Evolutionary conservation across 2,888 invertebrate genomes (phyloP).

Genomic region (Polyploca ridens): DNA sequence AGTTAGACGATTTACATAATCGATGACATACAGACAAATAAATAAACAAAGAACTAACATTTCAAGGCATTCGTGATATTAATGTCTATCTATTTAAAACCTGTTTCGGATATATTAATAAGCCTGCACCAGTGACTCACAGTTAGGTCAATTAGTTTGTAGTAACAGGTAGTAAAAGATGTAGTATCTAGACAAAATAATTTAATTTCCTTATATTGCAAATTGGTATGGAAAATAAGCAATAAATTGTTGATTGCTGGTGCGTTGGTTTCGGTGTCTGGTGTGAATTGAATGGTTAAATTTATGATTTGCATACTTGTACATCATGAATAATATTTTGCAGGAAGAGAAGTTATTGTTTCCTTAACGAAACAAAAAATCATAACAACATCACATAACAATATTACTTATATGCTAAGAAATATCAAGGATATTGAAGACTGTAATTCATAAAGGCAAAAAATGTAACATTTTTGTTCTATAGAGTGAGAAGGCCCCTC

Average conservation of each 20-base stretch:
- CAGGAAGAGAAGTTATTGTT: neutral
- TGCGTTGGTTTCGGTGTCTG: neutral
- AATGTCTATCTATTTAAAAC: slow-evolving; percentile 17
- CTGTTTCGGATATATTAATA: slow-evolving; percentile 2
- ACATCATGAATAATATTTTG: neutral
- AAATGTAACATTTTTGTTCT: slow-evolving; percentile 16
- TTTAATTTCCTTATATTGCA: slow-evolving; percentile 15
- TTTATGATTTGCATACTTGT: neutral
- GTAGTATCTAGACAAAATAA: slow-evolving; percentile 2
- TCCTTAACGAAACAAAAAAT: neutral
- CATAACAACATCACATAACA: too few relatives aligned
- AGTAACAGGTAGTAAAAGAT: neutral
- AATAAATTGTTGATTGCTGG: neutral
- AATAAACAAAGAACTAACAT: neutral
- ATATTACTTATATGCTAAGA: neutral
- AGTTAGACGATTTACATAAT: slow-evolving; percentile 8
- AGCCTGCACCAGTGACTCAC: slow-evolving; percentile 7
- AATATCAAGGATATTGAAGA: neutral
- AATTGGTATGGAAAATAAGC: neutral
- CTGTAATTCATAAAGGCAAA: too few relatives aligned
- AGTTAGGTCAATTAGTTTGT: slow-evolving; percentile 10
- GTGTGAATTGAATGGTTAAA: neutral
- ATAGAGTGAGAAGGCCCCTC: slow-evolving; percentile 32
- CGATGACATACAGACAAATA: neutral
- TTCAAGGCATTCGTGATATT: slow-evolving; percentile 31